Evolutionary conservation across 2,113 vertebrate genomes (phyloP).

Genomic region (Regulus satrapa): DNA sequence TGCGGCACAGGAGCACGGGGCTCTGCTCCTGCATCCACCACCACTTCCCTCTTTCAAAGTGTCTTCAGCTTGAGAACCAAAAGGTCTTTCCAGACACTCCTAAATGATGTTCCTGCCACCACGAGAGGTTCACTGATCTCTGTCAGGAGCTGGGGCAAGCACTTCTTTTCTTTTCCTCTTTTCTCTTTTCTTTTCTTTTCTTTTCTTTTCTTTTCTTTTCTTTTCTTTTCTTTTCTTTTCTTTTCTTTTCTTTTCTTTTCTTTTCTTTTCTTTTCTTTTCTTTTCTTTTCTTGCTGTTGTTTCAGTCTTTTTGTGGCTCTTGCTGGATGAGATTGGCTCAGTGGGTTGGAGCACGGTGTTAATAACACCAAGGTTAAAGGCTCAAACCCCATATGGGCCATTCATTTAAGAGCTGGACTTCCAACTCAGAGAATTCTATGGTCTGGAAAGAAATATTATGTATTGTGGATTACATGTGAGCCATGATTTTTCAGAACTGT

Average conservation of each 20-base stretch:
- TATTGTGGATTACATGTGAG: neutral
- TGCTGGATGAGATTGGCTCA: neutral
- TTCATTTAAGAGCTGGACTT: neutral
- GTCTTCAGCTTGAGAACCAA: neutral
- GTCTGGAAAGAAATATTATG: neutral
- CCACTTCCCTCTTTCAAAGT: neutral
- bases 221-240: neutral
- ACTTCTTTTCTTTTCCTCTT: neutral
- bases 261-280: neutral
- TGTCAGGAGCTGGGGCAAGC: neutral
- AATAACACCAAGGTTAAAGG: neutral
- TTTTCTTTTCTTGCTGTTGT: neutral
- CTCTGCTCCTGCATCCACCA: neutral
- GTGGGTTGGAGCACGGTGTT: neutral
- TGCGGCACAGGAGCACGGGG: rapidly evolving
- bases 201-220: neutral
- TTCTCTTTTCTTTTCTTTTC: neutral
- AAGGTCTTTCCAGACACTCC: neutral
- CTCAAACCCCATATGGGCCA: neutral
- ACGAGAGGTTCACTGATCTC: neutral
- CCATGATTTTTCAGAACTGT: neutral
- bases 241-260: neutral
- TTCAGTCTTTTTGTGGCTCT: neutral
- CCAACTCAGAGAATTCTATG: neutral
- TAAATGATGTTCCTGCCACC: neutral